Evolutionary conservation across 1,140 invertebrate species (phyloP).

Genomic region (Bombus huntii): DNA sequence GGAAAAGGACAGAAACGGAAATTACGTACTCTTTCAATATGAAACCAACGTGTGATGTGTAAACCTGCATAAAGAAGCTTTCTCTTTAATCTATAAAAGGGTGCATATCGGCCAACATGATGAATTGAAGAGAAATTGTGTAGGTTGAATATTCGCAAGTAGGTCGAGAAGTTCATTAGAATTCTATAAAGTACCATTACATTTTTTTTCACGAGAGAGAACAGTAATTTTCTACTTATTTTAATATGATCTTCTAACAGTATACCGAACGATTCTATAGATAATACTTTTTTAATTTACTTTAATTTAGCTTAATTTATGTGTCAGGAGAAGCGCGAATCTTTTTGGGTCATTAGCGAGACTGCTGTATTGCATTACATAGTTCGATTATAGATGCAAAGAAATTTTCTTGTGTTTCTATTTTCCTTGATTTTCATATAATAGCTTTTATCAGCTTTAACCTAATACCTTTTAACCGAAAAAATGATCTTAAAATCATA

Average conservation of each 20-base stretch:
- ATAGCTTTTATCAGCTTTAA: too few relatives aligned
- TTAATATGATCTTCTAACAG: too few relatives aligned
- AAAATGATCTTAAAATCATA: too few relatives aligned
- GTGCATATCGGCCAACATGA: neutral
- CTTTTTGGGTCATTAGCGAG: too few relatives aligned
- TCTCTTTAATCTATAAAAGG: neutral
- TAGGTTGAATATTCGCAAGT: neutral
- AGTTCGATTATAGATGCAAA: too few relatives aligned
- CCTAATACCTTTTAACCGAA: too few relatives aligned
- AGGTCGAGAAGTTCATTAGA: slow-evolving; percentile 1
- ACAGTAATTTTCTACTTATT: too few relatives aligned
- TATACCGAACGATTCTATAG: too few relatives aligned
- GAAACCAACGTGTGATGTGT: neutral
- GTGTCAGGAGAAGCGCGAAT: neutral
- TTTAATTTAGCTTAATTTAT: neutral
- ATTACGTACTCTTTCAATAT: neutral
- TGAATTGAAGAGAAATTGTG: slow-evolving; percentile 4
- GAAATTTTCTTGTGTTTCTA: too few relatives aligned
- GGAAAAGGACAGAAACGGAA: neutral
- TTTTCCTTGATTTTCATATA: too few relatives aligned
- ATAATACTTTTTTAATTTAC: neutral
- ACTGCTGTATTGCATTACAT: too few relatives aligned
- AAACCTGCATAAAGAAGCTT: neutral
- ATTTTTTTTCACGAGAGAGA: neutral
- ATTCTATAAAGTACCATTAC: neutral